phyloP scores from a whole-genome alignment of 2,797 vertebrate genomes.

The Adelosebastes latens region DNA sequence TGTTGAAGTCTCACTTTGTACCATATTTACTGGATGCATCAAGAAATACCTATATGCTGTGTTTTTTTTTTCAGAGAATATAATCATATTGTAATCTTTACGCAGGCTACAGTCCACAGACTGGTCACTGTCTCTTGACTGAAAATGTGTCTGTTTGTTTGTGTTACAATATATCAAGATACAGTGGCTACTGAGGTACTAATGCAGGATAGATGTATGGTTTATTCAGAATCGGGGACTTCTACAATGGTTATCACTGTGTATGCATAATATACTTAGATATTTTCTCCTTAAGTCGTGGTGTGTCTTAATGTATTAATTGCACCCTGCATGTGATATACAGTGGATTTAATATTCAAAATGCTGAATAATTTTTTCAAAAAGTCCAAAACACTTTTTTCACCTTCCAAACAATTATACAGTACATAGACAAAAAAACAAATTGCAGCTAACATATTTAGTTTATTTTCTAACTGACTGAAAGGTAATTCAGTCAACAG shows the following conservation, averaged over 20 bases:
- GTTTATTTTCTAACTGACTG: background rate
- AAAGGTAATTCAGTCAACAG: background rate
- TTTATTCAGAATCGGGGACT: conserved; percentile 38
- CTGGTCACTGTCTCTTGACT: conserved; percentile 15
- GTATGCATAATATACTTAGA: conserved; percentile 25
- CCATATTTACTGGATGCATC: background rate
- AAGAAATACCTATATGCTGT: background rate
- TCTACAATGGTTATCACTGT: conserved; percentile 74
- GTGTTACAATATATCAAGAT: background rate
- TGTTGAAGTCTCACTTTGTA: conserved; percentile 67
- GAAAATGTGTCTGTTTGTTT: background rate
- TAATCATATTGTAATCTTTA: background rate
- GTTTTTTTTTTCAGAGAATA: background rate
- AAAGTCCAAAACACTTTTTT: conserved; percentile 8
- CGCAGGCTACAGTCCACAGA: background rate
- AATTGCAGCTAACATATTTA: background rate
- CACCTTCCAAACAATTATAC: conserved; percentile 32
- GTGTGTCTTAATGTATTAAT: conserved; percentile 53
- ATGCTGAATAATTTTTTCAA: background rate
- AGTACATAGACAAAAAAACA: background rate
- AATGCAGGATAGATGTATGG: background rate
- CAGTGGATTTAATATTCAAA: background rate
- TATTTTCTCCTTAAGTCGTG: conserved; percentile 10
- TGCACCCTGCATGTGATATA: conserved; percentile 67
- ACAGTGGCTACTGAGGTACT: conserved; percentile 3